A percentile compares a stretch with the other conserved stretches of the same genome.
phyloP scores from a whole-genome alignment of 37 sponge, comb jelly and placozoan species.

The Dysidea cf. avara region DNA sequence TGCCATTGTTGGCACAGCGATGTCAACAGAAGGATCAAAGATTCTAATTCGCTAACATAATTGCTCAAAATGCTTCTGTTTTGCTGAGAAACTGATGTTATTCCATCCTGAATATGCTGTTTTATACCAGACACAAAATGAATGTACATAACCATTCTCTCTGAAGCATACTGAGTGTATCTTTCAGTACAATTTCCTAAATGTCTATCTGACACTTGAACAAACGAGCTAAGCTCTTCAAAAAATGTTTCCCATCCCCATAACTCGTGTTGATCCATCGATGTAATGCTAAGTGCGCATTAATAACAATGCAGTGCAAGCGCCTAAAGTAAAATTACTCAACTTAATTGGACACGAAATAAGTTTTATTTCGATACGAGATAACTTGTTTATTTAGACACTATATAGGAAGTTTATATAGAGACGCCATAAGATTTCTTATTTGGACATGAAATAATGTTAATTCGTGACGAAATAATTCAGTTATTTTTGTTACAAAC shows the following conservation, averaged over 20 bases:
- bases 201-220: conserved; percentile 13
- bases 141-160: conserved; percentile 23
- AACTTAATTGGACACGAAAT: too few relatives aligned
- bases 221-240: conserved; percentile 10
- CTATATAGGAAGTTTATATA: too few relatives aligned
- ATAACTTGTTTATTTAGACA: too few relatives aligned
- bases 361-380: too few relatives aligned
- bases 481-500: too few relatives aligned
- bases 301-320: too few relatives aligned
- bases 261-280: too few relatives aligned
- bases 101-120: not conserved
- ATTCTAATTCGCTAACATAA: not conserved
- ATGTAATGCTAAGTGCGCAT: too few relatives aligned
- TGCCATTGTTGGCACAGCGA: conserved; percentile 20
- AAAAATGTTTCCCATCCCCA: conserved; percentile 42
- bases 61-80: not conserved
- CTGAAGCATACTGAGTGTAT: conserved; percentile 30
- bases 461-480: too few relatives aligned
- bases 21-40: conserved; percentile 2
- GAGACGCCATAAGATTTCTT: too few relatives aligned
- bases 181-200: conserved; percentile 22
- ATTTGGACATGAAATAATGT: too few relatives aligned
- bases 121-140: not conserved
- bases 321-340: too few relatives aligned
- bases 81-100: not conserved